A percentile compares a stretch with the other conserved stretches of the same genome.
These are phyloP conservation scores for Uloborus diversus DNA, from an alignment of 1,140 invertebrate genomes.

Conservation along the genomic window DNA sequence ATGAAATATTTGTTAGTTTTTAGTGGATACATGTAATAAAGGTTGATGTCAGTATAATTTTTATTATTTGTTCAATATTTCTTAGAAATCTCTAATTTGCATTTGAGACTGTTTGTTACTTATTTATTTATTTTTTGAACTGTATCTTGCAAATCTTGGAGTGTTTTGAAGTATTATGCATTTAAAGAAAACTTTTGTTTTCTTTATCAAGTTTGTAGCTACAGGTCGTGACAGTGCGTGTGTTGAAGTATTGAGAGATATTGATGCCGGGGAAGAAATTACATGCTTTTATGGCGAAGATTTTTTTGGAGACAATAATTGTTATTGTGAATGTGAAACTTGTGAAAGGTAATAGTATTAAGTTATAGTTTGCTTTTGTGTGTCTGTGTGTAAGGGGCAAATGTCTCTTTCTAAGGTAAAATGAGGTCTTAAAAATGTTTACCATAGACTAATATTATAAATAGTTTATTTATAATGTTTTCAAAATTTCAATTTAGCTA, in stretches of 20 bases:
- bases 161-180: not conserved
- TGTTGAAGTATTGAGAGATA: slow-evolving; percentile 95
- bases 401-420: not conserved
- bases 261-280: slow-evolving; percentile 95
- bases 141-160: not conserved
- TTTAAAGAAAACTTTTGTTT: too few species aligned
- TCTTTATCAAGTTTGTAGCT: slow-evolving; percentile 78
- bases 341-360: slow-evolving; percentile 79
- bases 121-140: not conserved
- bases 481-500: too few species aligned
- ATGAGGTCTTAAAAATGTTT: too few species aligned
- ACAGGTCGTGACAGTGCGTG: slow-evolving; percentile 96
- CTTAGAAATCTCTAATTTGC: not conserved
- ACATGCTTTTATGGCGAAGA: slow-evolving; percentile 99
- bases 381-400: not conserved
- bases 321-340: slow-evolving; percentile 96
- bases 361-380: not conserved
- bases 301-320: slow-evolving; percentile 97
- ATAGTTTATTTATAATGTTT: too few species aligned
- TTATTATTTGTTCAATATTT: not conserved
- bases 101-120: not conserved
- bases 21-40: too few species aligned
- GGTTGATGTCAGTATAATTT: not conserved
- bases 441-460: too few species aligned
- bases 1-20: too few species aligned